Evolutionary conservation across 1,140 invertebrate species (phyloP), one percentile per base, ranked within the genome.

Genomic region (Tetramorium alpestre): DNA sequence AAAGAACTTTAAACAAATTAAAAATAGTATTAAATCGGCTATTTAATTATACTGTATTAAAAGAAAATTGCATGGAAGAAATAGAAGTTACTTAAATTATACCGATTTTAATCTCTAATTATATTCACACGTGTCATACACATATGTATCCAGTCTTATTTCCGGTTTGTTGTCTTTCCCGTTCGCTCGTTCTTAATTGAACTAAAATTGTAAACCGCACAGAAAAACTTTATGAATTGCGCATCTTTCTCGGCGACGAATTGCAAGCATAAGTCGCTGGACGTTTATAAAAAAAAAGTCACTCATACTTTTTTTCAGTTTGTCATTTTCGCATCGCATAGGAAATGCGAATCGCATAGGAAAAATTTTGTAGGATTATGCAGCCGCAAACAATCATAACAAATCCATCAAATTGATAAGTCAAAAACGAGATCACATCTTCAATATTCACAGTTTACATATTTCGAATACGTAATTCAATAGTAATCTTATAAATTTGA

Each of bases 151-250:
- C 72, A 76, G n/a, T 76, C 51, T 76, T 58, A 38, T 33, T 41
- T 16, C n/a, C 13, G n/a, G 33, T 25, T 76, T 38, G 13, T 0
- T 58, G 7, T 76, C n/a, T 76, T 76, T 58, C 51, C 7, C 51
- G 33, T n/a, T 75, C 72, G 72, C 72, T 76, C 51, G 51, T 58
- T 76, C 72, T 58, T 41, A 8, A 75, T 58, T 41, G 51, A 76
- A 22, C 51, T 41, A 58, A 76, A 38, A 75, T 75, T 22, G 13
- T 7, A 75, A 76, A 76, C n/a, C 51, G n/a, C 13, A 75, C 41
- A 33, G 16, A n/a, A 25, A 69, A 49, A 47, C 13, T 70, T 47
- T 33, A 22, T 38, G 28, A 75, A 56, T 38, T 8, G 22, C n/a
- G 51, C 33, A 7, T 76, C 51, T 58, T 38, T 58, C 51, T 76